Conservation (phyloP, 2,113 vertebrate species). For the Sinocyclocheilus anophthalmus region DNA sequence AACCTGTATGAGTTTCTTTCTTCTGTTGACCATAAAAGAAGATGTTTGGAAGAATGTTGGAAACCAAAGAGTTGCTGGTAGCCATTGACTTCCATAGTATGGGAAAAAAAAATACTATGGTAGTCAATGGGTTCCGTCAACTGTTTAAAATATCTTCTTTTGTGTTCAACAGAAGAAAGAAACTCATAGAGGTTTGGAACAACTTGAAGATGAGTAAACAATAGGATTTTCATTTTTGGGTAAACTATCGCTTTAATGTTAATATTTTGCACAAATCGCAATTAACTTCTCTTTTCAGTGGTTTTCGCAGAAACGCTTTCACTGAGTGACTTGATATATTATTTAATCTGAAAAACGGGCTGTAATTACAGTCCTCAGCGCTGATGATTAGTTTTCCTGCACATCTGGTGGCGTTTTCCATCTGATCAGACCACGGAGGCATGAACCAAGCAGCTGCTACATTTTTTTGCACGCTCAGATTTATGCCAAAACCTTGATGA, state of each 20-base stretch:
- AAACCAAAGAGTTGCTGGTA: too few relatives aligned
- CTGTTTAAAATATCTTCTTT: too few relatives aligned
- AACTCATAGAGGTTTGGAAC: too few relatives aligned
- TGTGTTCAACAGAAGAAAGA: too few relatives aligned
- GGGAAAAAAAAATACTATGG: too few relatives aligned
- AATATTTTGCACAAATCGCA: neutral
- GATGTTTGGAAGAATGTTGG: too few relatives aligned
- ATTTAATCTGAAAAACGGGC: conserved; percentile 44
- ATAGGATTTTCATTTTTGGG: too few relatives aligned
- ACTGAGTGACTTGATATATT: conserved; percentile 10
- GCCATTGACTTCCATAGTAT: too few relatives aligned
- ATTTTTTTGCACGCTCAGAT: neutral
- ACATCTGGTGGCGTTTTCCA: conserved; percentile 14
- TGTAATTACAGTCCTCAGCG: conserved; percentile 28
- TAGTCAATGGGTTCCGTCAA: too few relatives aligned
- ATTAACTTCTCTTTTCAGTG: neutral
- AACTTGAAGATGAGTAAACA: too few relatives aligned
- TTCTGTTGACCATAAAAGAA: too few relatives aligned
- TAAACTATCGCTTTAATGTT: neutral
- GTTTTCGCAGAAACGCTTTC: neutral
- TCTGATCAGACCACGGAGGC: conserved; percentile 1
- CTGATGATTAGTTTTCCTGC: conserved; percentile 9
- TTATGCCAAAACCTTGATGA: conserved; percentile 18
- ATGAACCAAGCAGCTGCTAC: conserved; percentile 8
- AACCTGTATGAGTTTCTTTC: too few relatives aligned